Evolutionary conservation across 2,797 vertebrate genomes (phyloP).

Genomic region (Gymnocypris eckloni): DNA sequence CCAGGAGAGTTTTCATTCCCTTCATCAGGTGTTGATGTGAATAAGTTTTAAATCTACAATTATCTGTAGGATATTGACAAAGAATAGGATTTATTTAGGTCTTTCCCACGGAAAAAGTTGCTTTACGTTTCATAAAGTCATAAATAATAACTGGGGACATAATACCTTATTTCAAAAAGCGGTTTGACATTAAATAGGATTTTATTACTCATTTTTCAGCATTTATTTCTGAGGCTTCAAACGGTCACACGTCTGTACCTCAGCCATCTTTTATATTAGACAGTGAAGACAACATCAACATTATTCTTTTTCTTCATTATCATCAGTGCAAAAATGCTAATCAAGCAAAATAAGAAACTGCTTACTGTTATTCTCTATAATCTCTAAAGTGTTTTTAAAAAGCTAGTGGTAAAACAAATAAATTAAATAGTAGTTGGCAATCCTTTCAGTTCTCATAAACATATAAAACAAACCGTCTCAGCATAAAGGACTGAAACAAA

Average conservation of each 20-base stretch:
- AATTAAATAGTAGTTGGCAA: slow-evolving; percentile 61
- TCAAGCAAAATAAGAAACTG: slow-evolving; percentile 67
- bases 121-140: neutral
- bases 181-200: slow-evolving; percentile 35
- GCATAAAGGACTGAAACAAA: slow-evolving; percentile 51
- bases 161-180: neutral
- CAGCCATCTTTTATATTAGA: slow-evolving; percentile 6
- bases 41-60: neutral
- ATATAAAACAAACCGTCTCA: slow-evolving; percentile 53
- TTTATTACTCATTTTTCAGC: slow-evolving; percentile 41
- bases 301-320: slow-evolving; percentile 49
- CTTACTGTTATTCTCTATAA: slow-evolving; percentile 33
- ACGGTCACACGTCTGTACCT: neutral
- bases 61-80: neutral
- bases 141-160: neutral
- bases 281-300: slow-evolving; percentile 19
- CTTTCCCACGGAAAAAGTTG: neutral
- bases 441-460: slow-evolving; percentile 29
- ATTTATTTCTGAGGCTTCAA: slow-evolving; percentile 8
- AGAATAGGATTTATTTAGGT: neutral
- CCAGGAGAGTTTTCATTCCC: neutral
- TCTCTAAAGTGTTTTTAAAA: slow-evolving; percentile 57
- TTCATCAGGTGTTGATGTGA: neutral
- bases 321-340: slow-evolving; percentile 78
- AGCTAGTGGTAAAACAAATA: slow-evolving; percentile 66